phyloP scores from a whole-genome alignment of 23 tunicate genomes.

The Corella eumyota region DNA sequence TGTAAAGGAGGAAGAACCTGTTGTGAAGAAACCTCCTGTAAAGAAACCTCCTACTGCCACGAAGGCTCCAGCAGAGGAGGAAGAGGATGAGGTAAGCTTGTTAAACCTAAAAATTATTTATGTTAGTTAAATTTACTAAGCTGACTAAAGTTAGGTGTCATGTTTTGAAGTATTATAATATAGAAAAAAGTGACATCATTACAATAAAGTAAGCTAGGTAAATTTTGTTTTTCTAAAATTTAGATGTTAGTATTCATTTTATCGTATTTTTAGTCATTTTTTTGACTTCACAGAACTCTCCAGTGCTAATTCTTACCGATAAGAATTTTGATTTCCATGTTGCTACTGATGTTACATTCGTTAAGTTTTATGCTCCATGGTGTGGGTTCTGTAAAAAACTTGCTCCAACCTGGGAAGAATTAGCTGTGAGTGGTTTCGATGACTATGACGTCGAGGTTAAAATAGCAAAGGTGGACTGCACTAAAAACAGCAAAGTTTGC shows the following conservation, averaged over 20 bases:
- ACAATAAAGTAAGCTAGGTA: no score
- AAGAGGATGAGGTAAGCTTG: slow-evolving; percentile 30
- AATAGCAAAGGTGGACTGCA: slow-evolving; percentile 79
- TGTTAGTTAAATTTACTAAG: no score
- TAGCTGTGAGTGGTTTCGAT: slow-evolving; percentile 41
- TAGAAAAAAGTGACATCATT: no score
- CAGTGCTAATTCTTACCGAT: slow-evolving; percentile 28
- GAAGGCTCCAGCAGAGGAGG: not conserved
- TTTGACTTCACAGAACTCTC: not conserved
- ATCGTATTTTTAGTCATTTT: no score
- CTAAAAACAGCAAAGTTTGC: slow-evolving; percentile 29
- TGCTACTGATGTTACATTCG: slow-evolving; percentile 59
- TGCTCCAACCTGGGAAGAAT: slow-evolving; percentile 76
- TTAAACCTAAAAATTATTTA: no score
- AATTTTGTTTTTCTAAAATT: no score
- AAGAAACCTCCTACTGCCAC: slow-evolving; percentile 3
- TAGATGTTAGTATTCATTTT: no score
- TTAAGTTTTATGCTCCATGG: slow-evolving; percentile 92
- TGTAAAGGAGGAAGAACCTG: not conserved
- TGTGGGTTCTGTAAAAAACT: slow-evolving; percentile 78
- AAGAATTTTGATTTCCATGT: slow-evolving; percentile 43
- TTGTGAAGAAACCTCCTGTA: no score
- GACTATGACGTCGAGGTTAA: slow-evolving; percentile 8
- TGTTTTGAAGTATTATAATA: no score
- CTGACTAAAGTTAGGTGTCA: no score